Percentiles rank a stretch among this genome's conserved stretches.
These are phyloP conservation scores for Diuraphis noxia DNA, from an alignment of 1,140 invertebrate genomes.

Conservation along the genomic window DNA sequence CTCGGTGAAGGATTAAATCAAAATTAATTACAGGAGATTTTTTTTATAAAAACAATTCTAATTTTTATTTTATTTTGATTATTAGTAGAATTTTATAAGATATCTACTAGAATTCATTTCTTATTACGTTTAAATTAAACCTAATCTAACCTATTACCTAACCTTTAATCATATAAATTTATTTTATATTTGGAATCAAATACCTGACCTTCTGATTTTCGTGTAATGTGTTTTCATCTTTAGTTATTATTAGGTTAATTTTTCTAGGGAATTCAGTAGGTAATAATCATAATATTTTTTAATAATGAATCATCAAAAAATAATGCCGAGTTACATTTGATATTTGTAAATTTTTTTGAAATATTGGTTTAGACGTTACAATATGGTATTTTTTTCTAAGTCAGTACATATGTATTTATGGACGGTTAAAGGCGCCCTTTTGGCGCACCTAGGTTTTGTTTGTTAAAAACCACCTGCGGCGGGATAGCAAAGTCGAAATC, in stretches of 20 bases:
- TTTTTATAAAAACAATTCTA: not conserved
- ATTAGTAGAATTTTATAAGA: not conserved
- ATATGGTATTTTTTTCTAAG: not conserved
- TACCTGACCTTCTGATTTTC: not conserved
- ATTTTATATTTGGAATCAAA: not conserved
- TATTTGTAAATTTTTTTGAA: not conserved
- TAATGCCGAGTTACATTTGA: not conserved
- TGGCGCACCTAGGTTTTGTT: constrained; percentile 1
- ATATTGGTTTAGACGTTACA: not conserved
- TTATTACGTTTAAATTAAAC: not conserved
- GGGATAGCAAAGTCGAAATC: not conserved
- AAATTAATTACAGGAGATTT: not conserved
- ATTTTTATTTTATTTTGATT: not conserved
- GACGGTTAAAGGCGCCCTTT: not conserved
- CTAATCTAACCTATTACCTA: not conserved
- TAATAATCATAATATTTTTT: not conserved
- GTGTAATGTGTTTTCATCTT: not conserved
- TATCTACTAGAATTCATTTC: not conserved
- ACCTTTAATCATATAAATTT: not conserved
- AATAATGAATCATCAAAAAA: not conserved
- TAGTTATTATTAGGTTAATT: not conserved
- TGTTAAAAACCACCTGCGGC: constrained; percentile 44
- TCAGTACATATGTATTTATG: not conserved
- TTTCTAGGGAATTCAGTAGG: not conserved
- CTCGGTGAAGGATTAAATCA: not conserved